Percentiles rank a stretch among this genome's conserved stretches.
Conservation (phyloP, 2,888 invertebrate genomes). For the Conistra vaccinii region DNA sequence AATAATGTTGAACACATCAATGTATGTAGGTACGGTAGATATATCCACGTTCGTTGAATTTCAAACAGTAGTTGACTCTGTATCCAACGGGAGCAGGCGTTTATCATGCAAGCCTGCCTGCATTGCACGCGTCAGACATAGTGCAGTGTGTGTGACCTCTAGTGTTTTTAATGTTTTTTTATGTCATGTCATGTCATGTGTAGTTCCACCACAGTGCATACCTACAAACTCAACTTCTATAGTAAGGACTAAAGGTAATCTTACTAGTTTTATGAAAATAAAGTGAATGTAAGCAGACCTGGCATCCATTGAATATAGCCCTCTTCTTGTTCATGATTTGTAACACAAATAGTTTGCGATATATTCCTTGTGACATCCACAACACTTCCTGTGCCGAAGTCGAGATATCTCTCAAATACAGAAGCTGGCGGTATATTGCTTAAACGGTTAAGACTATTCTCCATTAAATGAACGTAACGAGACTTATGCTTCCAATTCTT, state of each 20-base stretch:
- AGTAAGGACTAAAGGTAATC: slow-evolving; percentile 13
- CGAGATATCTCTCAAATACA: slow-evolving; percentile 83
- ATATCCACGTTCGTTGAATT: slow-evolving; percentile 29
- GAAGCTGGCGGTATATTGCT: slow-evolving; percentile 83
- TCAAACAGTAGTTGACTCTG: slow-evolving; percentile 32
- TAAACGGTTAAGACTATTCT: slow-evolving; percentile 84
- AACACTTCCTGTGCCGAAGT: slow-evolving; percentile 84
- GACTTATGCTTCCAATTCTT: slow-evolving; percentile 78
- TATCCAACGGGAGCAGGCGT: slow-evolving; percentile 19
- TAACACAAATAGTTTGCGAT: slow-evolving; percentile 86
- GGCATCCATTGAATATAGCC: slow-evolving; percentile 86
- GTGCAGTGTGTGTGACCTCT: background rate
- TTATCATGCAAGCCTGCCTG: slow-evolving; percentile 19
- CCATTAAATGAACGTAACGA: slow-evolving; percentile 83
- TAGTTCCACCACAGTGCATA: background rate
- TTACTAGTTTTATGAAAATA: slow-evolving; percentile 1
- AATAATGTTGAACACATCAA: slow-evolving; percentile 17
- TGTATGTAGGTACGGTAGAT: slow-evolving; percentile 1
- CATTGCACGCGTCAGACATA: background rate
- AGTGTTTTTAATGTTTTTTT: no score
- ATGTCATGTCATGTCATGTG: background rate
- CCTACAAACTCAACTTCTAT: background rate
- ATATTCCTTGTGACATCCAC: slow-evolving; percentile 82
- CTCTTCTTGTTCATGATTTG: slow-evolving; percentile 84
- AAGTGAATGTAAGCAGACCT: slow-evolving; percentile 73